Evolutionary conservation across 2,797 vertebrate genomes (phyloP).

Genomic region (Phataginus tricuspis): DNA sequence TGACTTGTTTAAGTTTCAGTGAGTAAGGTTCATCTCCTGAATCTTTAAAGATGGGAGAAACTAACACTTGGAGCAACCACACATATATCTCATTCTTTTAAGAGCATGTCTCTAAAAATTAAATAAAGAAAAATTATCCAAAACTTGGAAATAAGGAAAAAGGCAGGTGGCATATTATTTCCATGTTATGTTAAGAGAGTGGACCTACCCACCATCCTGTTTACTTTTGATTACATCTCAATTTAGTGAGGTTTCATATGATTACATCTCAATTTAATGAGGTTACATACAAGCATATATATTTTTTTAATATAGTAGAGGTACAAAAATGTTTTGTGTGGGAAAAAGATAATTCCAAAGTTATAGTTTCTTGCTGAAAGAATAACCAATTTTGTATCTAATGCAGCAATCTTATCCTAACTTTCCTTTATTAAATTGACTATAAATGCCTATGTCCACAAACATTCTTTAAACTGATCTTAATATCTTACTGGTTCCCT

Average conservation of each 20-base stretch:
- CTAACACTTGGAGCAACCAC: neutral
- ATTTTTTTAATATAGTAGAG: neutral
- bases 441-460: neutral
- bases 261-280: neutral
- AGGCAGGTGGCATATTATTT: neutral
- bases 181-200: neutral
- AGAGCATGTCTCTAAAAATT: neutral
- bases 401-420: neutral
- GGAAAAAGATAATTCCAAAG: neutral
- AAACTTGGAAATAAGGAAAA: neutral
- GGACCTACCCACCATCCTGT: neutral
- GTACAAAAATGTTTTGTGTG: neutral
- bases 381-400: neutral
- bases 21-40: neutral
- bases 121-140: neutral
- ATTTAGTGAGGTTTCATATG: neutral
- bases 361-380: neutral
- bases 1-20: neutral
- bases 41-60: neutral
- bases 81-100: neutral
- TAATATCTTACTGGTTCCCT: neutral
- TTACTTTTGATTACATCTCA: neutral
- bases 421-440: neutral
- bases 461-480: neutral
- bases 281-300: neutral